Evolutionary conservation across 1,140 invertebrate genomes (phyloP), one percentile per base, ranked within the genome.

Genomic region (Drosophila subpulchrella): DNA sequence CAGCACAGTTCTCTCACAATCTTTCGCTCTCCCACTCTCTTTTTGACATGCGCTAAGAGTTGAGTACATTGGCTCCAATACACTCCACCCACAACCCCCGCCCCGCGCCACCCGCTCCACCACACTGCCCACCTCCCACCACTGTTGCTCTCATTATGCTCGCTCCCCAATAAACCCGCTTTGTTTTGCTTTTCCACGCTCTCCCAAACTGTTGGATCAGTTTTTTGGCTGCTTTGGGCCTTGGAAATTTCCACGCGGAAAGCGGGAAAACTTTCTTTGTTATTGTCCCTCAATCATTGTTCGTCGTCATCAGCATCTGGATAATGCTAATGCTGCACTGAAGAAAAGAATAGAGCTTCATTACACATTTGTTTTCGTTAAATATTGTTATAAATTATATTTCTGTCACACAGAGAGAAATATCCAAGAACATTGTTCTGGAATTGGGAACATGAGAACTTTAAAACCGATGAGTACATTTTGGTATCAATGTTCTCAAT

Each of bases 21-120:
- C 50, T 39, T 2, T 3, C 44, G 32, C 38, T 56, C 76, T 54
- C 56, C 48, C 48, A 41, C 30, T 71, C 36, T 47, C 39, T 3
- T 47, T 20, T 20, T 59, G 71, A 39, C 83, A 79, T 63, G 76
- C 56, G 75, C 59, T 57, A 50, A 79, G 66, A 74, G 51, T 77
- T 44, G 74, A 77, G 83, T 70, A 62, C 53, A 65, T 88, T 78
- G 62, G 65, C 75, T 75, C 51, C 57, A 58, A 50, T 30, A n/a
- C 27, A 32, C 42, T 46, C 34, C 61, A 67, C 32, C 38, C 27
- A 15, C 11, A 8, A 32, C 30, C 17, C 17, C 48, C 58, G 41
- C 38, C 34, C 59, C 53, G 41, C 5, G 3, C 27, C 27, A 3
- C 27, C 27, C 27, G 27, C 27, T 27, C 3, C 27, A 20, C 32